Evolutionary conservation across 2,113 vertebrate species (phyloP).

Genomic region (Rhinopithecus roxellana): DNA sequence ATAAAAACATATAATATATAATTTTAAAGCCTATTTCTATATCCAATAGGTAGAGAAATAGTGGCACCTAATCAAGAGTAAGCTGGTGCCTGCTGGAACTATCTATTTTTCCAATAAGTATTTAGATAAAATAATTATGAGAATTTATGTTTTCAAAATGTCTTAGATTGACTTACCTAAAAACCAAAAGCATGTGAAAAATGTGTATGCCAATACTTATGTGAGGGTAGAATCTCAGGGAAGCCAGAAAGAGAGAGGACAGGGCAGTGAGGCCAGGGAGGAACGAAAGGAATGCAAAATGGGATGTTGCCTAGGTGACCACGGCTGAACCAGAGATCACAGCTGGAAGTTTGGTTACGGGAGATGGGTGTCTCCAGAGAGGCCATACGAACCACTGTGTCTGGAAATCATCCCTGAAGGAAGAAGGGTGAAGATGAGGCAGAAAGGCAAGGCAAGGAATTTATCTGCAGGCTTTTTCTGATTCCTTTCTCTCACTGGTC

Average conservation of each 20-base stretch:
- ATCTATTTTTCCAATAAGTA: neutral
- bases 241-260: neutral
- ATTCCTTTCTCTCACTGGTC: neutral
- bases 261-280: no score
- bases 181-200: neutral
- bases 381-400: neutral
- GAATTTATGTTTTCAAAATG: conserved; percentile 2
- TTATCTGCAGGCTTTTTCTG: neutral
- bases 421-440: neutral
- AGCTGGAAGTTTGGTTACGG: neutral
- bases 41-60: neutral
- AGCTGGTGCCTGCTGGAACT: neutral
- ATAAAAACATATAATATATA: no score
- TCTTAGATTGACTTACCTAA: neutral
- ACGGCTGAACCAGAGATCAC: neutral
- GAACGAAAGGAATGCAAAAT: neutral
- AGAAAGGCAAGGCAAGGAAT: neutral
- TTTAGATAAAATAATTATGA: neutral
- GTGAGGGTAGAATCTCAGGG: neutral
- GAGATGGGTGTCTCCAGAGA: neutral
- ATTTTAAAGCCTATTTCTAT: neutral
- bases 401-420: neutral
- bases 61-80: neutral
- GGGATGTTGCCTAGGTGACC: neutral
- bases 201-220: neutral